Evolutionary conservation across 2,797 vertebrate species (phyloP).

Genomic region (Atherinosoma microstoma): DNA sequence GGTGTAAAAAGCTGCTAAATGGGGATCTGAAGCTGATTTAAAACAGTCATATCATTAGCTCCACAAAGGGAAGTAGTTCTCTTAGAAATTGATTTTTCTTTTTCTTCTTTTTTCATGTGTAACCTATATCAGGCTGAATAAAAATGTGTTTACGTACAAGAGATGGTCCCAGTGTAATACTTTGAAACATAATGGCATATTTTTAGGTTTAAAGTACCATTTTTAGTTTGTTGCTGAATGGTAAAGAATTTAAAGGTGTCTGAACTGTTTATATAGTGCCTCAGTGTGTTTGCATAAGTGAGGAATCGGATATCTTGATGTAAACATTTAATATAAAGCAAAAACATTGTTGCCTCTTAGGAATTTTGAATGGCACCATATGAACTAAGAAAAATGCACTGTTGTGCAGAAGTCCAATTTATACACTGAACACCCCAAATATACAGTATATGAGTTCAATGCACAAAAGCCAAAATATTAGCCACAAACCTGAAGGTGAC

Average conservation of each 20-base stretch:
- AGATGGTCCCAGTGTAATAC: conserved; percentile 42
- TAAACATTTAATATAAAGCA: background rate
- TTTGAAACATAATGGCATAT: conserved; percentile 17
- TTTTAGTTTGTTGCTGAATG: background rate
- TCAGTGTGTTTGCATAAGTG: background rate
- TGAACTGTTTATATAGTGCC: no score
- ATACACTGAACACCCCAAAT: background rate
- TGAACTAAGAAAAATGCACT: background rate
- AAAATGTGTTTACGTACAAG: conserved; percentile 81
- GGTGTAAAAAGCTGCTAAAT: conserved; percentile 60
- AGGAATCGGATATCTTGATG: background rate
- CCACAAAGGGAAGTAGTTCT: conserved; percentile 84
- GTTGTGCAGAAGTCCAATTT: background rate
- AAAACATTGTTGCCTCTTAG: background rate
- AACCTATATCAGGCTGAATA: conserved; percentile 84
- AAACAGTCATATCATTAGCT: conserved; percentile 78
- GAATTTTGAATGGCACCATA: background rate
- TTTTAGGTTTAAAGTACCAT: background rate
- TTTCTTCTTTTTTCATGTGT: conserved; percentile 76
- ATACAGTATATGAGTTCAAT: background rate
- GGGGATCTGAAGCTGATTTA: conserved; percentile 69
- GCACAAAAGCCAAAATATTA: background rate
- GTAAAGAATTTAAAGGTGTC: background rate
- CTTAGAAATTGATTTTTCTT: conserved; percentile 61
- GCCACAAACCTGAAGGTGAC: background rate